These are phyloP conservation scores for Incurvaria masculella DNA, from an alignment of 2,888 invertebrate genomes.

Conservation along the genomic window DNA sequence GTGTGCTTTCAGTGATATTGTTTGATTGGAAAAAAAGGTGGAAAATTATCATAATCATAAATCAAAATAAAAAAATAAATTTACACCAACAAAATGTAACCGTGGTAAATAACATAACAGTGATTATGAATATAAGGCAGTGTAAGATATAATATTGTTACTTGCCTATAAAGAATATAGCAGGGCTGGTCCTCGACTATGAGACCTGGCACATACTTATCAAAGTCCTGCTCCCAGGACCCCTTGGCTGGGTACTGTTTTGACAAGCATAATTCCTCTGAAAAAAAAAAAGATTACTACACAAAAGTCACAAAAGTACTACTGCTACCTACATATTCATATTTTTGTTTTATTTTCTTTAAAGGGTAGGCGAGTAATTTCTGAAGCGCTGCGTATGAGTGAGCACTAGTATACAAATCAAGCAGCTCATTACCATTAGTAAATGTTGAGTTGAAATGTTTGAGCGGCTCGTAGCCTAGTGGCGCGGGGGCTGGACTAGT, in stretches of 20 bases:
- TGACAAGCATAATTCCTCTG: conserved; percentile 73
- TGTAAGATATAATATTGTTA: neutral
- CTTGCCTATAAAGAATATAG: conserved; percentile 81
- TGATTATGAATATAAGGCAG: neutral
- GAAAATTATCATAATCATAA: neutral
- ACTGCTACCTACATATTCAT: too few species aligned
- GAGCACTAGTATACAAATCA: neutral
- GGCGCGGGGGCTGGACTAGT: neutral
- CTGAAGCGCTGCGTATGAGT: neutral
- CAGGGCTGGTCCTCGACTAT: conserved; percentile 82
- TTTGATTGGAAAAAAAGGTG: too few species aligned
- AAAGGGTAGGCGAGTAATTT: neutral
- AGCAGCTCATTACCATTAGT: neutral
- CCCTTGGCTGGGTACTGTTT: conserved; percentile 64
- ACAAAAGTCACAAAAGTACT: too few species aligned
- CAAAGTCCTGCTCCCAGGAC: conserved; percentile 85
- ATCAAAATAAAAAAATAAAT: conserved; percentile 1
- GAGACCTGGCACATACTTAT: conserved; percentile 66
- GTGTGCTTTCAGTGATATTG: too few species aligned
- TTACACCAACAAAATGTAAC: too few species aligned
- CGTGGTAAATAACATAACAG: too few species aligned
- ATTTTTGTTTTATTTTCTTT: too few species aligned
- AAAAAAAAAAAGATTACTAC: conserved; percentile 23
- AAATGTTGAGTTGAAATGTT: neutral
- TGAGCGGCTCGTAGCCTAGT: too few species aligned